Percentiles rank a stretch among this genome's conserved stretches.
Conservation (phyloP, 2,113 vertebrate genomes). For the Chionomys nivalis region DNA sequence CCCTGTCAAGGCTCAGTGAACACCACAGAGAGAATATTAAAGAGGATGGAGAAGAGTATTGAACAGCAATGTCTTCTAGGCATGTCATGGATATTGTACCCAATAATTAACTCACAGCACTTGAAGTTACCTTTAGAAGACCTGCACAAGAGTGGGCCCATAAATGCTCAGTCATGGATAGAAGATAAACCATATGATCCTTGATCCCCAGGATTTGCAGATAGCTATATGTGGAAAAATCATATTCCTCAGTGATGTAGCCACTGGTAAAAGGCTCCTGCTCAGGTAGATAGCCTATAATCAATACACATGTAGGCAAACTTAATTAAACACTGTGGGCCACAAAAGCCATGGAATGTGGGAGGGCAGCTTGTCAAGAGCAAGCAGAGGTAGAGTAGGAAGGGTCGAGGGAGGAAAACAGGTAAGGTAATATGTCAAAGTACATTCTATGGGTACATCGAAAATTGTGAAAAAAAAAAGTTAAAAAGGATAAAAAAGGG, state of each 20-base stretch:
- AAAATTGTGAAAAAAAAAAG: background rate
- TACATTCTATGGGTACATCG: background rate
- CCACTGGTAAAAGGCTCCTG: background rate
- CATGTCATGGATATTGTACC: background rate
- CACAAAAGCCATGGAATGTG: background rate
- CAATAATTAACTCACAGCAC: background rate
- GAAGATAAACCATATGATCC: background rate
- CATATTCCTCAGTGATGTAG: too few relatives aligned
- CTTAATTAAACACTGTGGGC: background rate
- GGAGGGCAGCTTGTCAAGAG: background rate
- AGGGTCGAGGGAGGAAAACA: too few relatives aligned
- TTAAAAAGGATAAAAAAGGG: background rate
- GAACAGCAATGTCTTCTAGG: background rate
- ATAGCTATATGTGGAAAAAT: too few relatives aligned
- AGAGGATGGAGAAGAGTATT: background rate
- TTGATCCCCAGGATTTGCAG: background rate
- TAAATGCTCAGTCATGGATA: background rate
- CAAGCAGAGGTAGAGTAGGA: background rate
- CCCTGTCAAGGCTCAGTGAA: rapidly evolving
- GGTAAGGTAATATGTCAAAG: background rate
- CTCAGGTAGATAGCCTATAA: background rate
- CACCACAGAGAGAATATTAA: too few relatives aligned
- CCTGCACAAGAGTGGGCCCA: background rate
- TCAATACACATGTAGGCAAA: background rate
- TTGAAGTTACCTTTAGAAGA: background rate